phyloP scores from a whole-genome alignment of 1,140 invertebrate genomes.

The Brevipalpus yothersi region DNA sequence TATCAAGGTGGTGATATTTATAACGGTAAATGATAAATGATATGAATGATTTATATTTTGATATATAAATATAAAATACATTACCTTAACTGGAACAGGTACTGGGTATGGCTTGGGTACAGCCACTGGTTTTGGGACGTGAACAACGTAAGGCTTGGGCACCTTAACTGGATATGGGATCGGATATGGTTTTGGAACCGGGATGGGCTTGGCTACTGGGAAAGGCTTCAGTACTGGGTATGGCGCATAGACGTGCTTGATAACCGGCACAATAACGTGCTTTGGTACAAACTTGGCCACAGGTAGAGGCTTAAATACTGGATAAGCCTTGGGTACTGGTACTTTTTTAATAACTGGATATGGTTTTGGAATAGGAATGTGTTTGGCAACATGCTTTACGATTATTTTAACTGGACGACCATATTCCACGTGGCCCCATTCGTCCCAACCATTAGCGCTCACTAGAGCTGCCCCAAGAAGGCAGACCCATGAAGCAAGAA shows the following conservation, averaged over 20 bases:
- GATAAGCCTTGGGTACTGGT: slow-evolving; percentile 4
- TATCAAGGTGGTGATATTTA: no score
- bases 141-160: slow-evolving; percentile 11
- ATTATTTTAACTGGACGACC: slow-evolving; percentile 11
- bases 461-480: not conserved
- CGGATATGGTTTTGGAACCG: slow-evolving; percentile 9
- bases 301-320: slow-evolving; percentile 10
- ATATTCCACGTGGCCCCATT: slow-evolving; percentile 9
- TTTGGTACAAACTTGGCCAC: slow-evolving; percentile 13
- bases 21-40: no score
- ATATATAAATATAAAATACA: no score
- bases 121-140: slow-evolving; percentile 10
- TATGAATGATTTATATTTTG: no score
- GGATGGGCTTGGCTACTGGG: slow-evolving; percentile 12
- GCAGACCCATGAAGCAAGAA: not conserved
- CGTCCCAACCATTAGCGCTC: not conserved
- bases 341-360: slow-evolving; percentile 12
- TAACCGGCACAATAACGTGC: slow-evolving; percentile 12
- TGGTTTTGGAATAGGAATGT: slow-evolving; percentile 11
- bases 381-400: slow-evolving; percentile 11
- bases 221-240: slow-evolving; percentile 11
- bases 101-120: slow-evolving; percentile 9
- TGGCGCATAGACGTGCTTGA: slow-evolving; percentile 12
- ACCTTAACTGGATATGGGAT: slow-evolving; percentile 9
- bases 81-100: slow-evolving; percentile 7